phyloP scores from a whole-genome alignment of 2,797 vertebrate genomes.

The Lagodon rhomboides region DNA sequence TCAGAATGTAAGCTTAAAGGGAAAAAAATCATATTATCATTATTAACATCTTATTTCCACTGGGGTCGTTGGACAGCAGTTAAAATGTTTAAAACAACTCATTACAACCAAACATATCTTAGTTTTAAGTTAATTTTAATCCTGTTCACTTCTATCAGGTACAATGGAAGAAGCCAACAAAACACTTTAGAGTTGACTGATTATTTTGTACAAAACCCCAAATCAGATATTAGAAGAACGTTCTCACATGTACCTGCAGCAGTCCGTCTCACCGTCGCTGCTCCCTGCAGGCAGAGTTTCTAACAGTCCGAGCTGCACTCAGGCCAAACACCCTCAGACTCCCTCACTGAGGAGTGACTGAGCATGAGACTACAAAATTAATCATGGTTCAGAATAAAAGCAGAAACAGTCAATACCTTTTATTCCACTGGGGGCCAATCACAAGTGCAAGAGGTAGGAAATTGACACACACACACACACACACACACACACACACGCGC shows the following conservation, averaged over 20 bases:
- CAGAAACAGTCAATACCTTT: constrained; percentile 63
- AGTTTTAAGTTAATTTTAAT: too few species aligned
- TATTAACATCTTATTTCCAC: neutral
- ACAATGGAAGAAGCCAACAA: neutral
- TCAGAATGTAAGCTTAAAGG: too few species aligned
- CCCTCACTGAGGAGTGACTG: constrained; percentile 49
- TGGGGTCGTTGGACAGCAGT: neutral
- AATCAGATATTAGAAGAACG: neutral
- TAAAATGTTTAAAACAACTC: neutral
- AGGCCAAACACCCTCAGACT: constrained; percentile 37
- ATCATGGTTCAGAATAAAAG: constrained; percentile 69
- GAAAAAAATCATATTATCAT: too few species aligned
- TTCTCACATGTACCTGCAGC: neutral
- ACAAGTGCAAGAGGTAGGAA: constrained; percentile 39
- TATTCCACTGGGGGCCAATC: constrained; percentile 59
- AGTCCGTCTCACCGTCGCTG: neutral
- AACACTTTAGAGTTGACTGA: neutral
- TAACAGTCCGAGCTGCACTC: neutral
- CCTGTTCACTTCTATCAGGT: neutral
- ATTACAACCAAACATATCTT: too few species aligned
- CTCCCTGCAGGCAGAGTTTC: constrained; percentile 3
- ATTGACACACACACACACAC: constrained; percentile 44
- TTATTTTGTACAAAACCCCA: constrained; percentile 10
- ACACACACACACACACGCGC: constrained; percentile 20
- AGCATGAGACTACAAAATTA: constrained; percentile 61